Percentiles rank a stretch among this genome's conserved stretches.
These are phyloP conservation scores for Platycercus adscitus DNA, from an alignment of 2,113 vertebrate genomes.

Conservation along the genomic window DNA sequence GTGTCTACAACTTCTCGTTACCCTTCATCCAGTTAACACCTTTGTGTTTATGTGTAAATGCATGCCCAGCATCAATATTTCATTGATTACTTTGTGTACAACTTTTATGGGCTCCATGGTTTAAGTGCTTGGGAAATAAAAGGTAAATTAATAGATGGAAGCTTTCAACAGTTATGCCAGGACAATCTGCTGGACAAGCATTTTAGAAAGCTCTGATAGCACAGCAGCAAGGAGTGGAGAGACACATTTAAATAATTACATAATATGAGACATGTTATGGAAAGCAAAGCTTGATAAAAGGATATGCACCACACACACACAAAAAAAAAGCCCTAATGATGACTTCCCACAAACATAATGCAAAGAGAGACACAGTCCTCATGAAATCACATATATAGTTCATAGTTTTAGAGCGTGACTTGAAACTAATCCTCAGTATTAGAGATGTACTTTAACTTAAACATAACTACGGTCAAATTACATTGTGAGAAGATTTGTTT, in stretches of 20 bases:
- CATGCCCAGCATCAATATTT: slow-evolving; percentile 37
- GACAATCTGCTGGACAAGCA: slow-evolving; percentile 55
- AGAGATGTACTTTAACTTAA: not conserved
- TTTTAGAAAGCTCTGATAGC: slow-evolving; percentile 17
- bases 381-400: not conserved
- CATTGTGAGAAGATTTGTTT: not conserved
- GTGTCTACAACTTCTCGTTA: not conserved
- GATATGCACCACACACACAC: not conserved
- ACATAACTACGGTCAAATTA: not conserved
- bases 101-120: slow-evolving; percentile 12
- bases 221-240: not conserved
- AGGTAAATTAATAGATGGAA: slow-evolving; percentile 61
- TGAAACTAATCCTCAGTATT: not conserved
- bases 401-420: not conserved
- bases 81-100: slow-evolving; percentile 45
- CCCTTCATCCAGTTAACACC: slow-evolving; percentile 17
- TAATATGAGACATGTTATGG: not conserved
- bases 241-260: slow-evolving; percentile 31
- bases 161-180: slow-evolving; percentile 31
- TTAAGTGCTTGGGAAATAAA: slow-evolving; percentile 54
- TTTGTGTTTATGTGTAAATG: slow-evolving; percentile 10
- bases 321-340: not conserved
- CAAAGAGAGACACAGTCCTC: not conserved
- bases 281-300: slow-evolving; percentile 20
- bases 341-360: slow-evolving; percentile 9